Evolutionary conservation across 2,797 vertebrate species (phyloP), one percentile per base, ranked within the genome.

Genomic region (Bradypus variegatus): DNA sequence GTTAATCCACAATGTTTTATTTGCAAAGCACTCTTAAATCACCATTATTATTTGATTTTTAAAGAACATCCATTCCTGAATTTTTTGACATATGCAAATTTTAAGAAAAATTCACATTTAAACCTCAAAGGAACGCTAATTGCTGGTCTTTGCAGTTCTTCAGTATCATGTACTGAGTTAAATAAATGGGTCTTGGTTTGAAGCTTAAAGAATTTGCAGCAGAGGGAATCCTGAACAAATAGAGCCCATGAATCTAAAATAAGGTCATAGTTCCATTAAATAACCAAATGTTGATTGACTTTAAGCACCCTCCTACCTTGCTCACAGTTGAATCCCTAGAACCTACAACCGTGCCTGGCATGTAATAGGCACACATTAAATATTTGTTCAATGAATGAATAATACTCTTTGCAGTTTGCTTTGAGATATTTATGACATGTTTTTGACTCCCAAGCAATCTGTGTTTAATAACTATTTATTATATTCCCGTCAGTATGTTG

Each of bases 81-180:
- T 41, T 91, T 84, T 94, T 93, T 93, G 70, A 91, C 90, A 79
- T 45, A 50, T 31, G 45, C 38, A 14, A 82, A 77, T 88, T 78
- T 72, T 72, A 67, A 87, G 58, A 90, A 85, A 93, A 94, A 91
- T 93, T 78, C 55, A 65, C 36, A 33, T 86, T 95, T 89, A 62
- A 88, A 70, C 86, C 80, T 90, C 80, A 80, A 79, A 65, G 19
- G 15, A 86, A 48, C 23, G 89, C 48, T 83, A 78, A 83, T 78
- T 50, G 31, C 14, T 70, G 1, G 33, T 85, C 64, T 92, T 88
- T 69, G 70, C 58, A 78, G 36, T 86, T 88, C 73, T 91, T 92
- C n/a, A 67, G 18, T 76, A 79, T 90, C 67, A 93, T 6, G 15
- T 65, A 36, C 58, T 88, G 78, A 91, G 73, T 72, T 94, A 82